Percentiles rank a stretch among this genome's conserved stretches.
Conservation (phyloP, 2,113 vertebrate genomes). For the Desmodus rotundus region DNA sequence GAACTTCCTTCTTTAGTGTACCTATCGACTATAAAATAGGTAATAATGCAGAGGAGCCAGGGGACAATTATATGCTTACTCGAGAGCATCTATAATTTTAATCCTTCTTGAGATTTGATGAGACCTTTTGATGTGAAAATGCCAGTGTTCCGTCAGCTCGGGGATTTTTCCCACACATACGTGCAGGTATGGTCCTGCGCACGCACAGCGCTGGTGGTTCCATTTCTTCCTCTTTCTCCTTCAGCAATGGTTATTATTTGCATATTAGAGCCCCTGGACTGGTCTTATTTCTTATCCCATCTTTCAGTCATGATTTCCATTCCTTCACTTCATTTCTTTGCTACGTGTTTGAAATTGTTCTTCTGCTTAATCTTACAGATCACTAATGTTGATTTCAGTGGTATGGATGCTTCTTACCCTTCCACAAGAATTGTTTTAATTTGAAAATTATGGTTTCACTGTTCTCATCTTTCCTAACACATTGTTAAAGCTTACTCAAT, state of each 20-base stretch:
- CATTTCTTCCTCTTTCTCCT: background rate
- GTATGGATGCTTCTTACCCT: background rate
- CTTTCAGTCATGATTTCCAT: background rate
- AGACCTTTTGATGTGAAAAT: background rate
- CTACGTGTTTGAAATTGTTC: background rate
- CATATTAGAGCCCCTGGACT: background rate
- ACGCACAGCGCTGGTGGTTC: background rate
- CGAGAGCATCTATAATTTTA: background rate
- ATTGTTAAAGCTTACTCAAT: background rate
- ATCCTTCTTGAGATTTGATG: background rate
- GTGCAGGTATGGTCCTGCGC: rapidly evolving
- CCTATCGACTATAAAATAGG: background rate
- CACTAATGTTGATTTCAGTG: background rate
- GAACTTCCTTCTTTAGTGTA: background rate
- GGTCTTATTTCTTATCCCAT: background rate
- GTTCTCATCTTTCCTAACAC: background rate
- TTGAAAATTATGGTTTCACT: background rate
- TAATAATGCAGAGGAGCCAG: background rate
- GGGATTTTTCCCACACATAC: rapidly evolving
- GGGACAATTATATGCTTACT: background rate
- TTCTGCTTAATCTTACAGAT: background rate
- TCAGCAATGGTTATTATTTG: background rate
- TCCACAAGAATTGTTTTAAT: background rate
- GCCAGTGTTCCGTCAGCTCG: background rate
- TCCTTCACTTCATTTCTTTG: background rate